Evolutionary conservation across 1,140 invertebrate genomes (phyloP).

Genomic region (Anagrus nilaparvatae): DNA sequence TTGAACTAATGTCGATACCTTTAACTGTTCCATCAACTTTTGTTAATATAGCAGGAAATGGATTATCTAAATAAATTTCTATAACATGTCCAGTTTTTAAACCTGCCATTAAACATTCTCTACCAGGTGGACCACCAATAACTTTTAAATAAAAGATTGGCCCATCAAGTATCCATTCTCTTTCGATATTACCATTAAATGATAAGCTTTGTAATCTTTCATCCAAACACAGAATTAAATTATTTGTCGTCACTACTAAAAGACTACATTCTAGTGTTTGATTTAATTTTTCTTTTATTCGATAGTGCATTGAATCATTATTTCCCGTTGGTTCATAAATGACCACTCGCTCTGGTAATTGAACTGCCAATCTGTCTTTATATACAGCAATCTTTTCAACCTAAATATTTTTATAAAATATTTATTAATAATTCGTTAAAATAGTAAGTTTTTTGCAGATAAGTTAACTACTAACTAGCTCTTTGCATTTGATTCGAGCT

Average conservation of each 20-base stretch:
- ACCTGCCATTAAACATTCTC: slow-evolving; percentile 82
- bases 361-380: slow-evolving; percentile 86
- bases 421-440: not conserved
- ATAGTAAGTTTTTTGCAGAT: not conserved
- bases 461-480: slow-evolving; percentile 58
- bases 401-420: slow-evolving; percentile 20
- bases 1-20: slow-evolving; percentile 79
- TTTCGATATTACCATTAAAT: slow-evolving; percentile 69
- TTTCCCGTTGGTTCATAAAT: slow-evolving; percentile 75
- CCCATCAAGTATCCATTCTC: slow-evolving; percentile 87
- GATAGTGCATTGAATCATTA: slow-evolving; percentile 80
- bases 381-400: slow-evolving; percentile 94
- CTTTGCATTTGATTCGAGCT: slow-evolving; percentile 93
- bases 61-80: slow-evolving; percentile 89
- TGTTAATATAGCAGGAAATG: slow-evolving; percentile 74
- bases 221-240: slow-evolving; percentile 80
- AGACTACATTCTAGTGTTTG: slow-evolving; percentile 89
- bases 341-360: slow-evolving; percentile 86
- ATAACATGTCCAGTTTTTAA: slow-evolving; percentile 53
- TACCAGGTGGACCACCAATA: slow-evolving; percentile 67
- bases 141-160: slow-evolving; percentile 86
- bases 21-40: slow-evolving; percentile 72
- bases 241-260: slow-evolving; percentile 72
- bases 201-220: slow-evolving; percentile 73
- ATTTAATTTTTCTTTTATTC: slow-evolving; percentile 85